phyloP scores from a whole-genome alignment of 2,113 vertebrate genomes.

The Amblyornis subalaris region DNA sequence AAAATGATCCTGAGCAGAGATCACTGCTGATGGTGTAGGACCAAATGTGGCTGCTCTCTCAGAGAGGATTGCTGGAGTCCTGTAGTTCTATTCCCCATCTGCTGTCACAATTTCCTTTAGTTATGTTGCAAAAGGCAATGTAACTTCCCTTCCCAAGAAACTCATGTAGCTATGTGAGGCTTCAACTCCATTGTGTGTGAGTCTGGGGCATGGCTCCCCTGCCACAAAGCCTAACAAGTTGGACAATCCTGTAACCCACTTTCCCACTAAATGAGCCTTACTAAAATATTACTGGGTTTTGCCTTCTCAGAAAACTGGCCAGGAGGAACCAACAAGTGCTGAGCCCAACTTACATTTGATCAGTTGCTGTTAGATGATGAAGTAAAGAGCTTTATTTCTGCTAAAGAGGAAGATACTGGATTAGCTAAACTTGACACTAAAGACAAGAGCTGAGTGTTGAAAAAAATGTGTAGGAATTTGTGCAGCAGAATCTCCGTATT shows the following conservation, averaged over 20 bases:
- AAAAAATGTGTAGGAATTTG: neutral
- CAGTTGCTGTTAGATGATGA: neutral
- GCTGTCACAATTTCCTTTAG: neutral
- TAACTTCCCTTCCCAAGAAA: neutral
- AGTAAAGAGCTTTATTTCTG: neutral
- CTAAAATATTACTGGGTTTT: neutral
- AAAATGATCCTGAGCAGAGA: neutral
- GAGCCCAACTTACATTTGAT: neutral
- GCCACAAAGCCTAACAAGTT: neutral
- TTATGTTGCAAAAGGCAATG: neutral
- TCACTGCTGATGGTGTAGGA: neutral
- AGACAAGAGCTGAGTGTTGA: neutral
- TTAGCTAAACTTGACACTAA: neutral
- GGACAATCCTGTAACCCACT: neutral
- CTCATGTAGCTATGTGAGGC: neutral
- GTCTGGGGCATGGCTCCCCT: rapidly evolving
- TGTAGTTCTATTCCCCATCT: neutral
- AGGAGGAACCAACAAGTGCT: neutral
- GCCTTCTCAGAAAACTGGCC: neutral
- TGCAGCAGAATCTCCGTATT: neutral
- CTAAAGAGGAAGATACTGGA: neutral
- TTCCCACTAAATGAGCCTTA: neutral
- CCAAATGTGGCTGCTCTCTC: neutral
- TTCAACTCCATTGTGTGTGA: rapidly evolving
- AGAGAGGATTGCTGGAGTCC: neutral